A percentile compares a stretch with the other conserved stretches of the same genome.
phyloP scores from a whole-genome alignment of 1,140 invertebrate genomes.

The Popillia japonica region DNA sequence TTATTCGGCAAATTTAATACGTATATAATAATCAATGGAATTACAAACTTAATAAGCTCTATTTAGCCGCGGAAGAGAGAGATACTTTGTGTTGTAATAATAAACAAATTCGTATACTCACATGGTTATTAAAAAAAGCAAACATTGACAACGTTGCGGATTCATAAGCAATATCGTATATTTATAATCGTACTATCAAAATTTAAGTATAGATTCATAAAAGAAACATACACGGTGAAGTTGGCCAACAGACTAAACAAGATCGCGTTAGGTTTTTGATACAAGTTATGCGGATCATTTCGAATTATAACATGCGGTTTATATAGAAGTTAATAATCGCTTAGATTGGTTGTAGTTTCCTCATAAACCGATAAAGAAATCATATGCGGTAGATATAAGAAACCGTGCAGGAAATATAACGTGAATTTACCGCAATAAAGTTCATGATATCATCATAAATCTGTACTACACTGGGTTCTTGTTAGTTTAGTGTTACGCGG shows the following conservation, averaged over 20 bases:
- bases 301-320: slow-evolving; percentile 2
- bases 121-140: slow-evolving; percentile 8
- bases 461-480: not conserved
- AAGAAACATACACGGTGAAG: not conserved
- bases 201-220: not conserved
- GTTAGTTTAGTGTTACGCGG: not conserved
- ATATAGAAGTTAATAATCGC: not conserved
- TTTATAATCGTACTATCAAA: not conserved
- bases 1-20: not conserved
- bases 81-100: no score
- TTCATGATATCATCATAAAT: slow-evolving; percentile 12
- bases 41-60: not conserved
- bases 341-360: not conserved
- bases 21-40: not conserved
- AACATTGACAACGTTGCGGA: not conserved
- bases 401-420: slow-evolving; percentile 1
- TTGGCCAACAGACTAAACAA: slow-evolving; percentile 6
- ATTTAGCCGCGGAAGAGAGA: not conserved
- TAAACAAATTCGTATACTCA: slow-evolving; percentile 23
- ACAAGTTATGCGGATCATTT: not conserved
- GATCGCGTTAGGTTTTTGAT: not conserved
- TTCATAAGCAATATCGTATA: slow-evolving; percentile 5
- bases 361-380: not conserved
- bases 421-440: not conserved
- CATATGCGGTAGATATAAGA: not conserved